These are phyloP conservation scores for Lysandra bellargus DNA, from an alignment of 2,888 invertebrate species.

Conservation along the genomic window DNA sequence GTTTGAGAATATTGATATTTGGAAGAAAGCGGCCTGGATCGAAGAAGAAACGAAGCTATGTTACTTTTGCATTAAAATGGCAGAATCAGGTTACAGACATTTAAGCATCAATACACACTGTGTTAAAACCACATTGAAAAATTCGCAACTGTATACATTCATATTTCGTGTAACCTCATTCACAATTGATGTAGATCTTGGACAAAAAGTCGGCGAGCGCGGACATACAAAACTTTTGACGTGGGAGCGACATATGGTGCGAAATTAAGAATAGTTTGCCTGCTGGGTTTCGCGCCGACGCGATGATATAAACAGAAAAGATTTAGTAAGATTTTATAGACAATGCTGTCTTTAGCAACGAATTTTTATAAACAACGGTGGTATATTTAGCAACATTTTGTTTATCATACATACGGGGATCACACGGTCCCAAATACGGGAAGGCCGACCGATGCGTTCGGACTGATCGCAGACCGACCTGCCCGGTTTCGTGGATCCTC, in stretches of 20 bases:
- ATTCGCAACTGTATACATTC: background rate
- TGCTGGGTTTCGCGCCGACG: background rate
- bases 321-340: background rate
- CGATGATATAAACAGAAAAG: background rate
- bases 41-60: too few species aligned
- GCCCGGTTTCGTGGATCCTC: background rate
- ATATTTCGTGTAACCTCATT: background rate
- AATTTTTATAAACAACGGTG: background rate
- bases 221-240: slow-evolving; percentile 5
- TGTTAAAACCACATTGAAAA: background rate
- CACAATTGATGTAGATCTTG: background rate
- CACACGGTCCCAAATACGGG: too few species aligned
- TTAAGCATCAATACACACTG: background rate
- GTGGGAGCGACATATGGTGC: background rate
- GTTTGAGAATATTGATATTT: too few species aligned
- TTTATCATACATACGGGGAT: too few species aligned
- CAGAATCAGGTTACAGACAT: background rate
- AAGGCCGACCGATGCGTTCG: background rate
- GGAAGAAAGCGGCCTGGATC: too few species aligned
- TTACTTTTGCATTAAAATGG: background rate
- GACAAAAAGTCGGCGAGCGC: background rate
- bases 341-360: background rate
- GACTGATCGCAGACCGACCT: background rate
- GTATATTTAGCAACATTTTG: background rate
- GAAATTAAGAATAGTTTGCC: background rate